A percentile compares a stretch with the other conserved stretches of the same genome.
Conservation (phyloP, 1,140 invertebrate genomes). For the Akabosia matsudoensis region DNA sequence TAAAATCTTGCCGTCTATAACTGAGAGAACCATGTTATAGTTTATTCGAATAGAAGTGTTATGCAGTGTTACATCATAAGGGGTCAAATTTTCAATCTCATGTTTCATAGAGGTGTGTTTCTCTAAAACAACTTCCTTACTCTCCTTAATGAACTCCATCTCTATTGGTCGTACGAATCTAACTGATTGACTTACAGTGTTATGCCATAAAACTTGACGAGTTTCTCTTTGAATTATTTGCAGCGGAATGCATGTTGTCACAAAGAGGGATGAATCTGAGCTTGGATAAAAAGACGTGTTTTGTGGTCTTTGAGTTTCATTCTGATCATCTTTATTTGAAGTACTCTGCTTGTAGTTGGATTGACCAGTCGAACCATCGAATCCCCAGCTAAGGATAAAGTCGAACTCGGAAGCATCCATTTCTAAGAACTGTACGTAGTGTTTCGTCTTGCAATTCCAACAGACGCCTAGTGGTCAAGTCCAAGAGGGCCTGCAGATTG, state of each 20-base stretch:
- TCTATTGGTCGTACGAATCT: not conserved
- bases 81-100: not conserved
- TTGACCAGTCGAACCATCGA: slow-evolving; percentile 14
- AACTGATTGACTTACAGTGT: not conserved
- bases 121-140: not conserved
- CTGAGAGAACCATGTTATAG: not conserved
- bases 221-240: not conserved
- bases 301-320: too few species aligned
- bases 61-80: not conserved
- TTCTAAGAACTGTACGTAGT: not conserved
- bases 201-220: not conserved
- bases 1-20: slow-evolving; percentile 7
- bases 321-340: not conserved
- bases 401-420: not conserved
- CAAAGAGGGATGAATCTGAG: not conserved
- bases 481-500: not conserved
- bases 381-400: not conserved
- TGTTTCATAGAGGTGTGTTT: not conserved
- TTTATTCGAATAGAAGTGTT: not conserved
- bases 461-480: not conserved
- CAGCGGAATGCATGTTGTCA: not conserved
- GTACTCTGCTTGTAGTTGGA: slow-evolving; percentile 6
- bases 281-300: not conserved
- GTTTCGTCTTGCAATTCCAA: not conserved
- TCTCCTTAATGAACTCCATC: not conserved